Evolutionary conservation across 2,888 invertebrate genomes (phyloP).

Genomic region (Clusia tigrina): DNA sequence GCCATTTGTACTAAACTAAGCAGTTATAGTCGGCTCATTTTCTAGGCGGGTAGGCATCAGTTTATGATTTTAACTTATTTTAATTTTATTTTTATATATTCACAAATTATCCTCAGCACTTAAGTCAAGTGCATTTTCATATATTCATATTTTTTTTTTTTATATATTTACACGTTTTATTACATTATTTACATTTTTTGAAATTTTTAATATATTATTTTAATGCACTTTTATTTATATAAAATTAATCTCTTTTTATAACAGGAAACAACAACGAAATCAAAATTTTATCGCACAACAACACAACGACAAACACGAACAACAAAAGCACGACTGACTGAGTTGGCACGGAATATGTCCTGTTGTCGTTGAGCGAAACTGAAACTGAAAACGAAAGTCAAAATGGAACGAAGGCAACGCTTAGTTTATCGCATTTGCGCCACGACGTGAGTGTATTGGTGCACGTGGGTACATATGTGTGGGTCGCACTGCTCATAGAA

Average conservation of each 20-base stretch:
- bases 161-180: neutral
- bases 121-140: neutral
- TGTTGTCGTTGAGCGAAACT: constrained; percentile 28
- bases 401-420: constrained; percentile 9
- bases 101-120: neutral
- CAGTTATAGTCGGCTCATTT: too few species aligned
- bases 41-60: too few species aligned
- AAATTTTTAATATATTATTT: neutral
- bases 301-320: constrained; percentile 53
- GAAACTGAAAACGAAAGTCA: constrained; percentile 24
- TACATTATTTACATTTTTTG: neutral
- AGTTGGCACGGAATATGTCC: constrained; percentile 47
- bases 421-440: constrained; percentile 13
- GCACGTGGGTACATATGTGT: constrained; percentile 29
- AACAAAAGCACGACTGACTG: constrained; percentile 60
- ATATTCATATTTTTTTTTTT: constrained; percentile 9
- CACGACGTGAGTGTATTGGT: neutral
- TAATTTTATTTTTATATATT: neutral
- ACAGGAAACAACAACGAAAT: neutral
- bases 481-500: too few species aligned
- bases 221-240: constrained; percentile 4
- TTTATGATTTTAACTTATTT: too few species aligned
- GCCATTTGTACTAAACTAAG: neutral
- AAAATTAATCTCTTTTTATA: neutral
- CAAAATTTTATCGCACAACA: constrained; percentile 27